Evolutionary conservation across 2,888 invertebrate species (phyloP).

Genomic region (Acanthacorydalis orientalis): DNA sequence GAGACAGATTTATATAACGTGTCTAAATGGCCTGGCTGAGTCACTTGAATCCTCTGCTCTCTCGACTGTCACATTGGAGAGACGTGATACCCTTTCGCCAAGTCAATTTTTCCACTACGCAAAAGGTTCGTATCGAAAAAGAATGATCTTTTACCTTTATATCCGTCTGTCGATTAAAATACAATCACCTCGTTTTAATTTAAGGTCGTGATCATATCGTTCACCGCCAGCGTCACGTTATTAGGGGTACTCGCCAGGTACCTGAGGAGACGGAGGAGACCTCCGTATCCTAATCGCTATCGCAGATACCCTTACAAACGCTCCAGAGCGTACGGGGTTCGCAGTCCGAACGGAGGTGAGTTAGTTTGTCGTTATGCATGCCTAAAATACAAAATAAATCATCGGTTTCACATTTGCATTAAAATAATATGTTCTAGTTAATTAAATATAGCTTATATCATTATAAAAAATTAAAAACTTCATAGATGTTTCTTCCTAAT

Average conservation of each 20-base stretch:
- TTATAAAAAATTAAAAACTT: no score
- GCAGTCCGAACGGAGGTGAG: constrained; percentile 47
- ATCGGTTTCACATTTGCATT: no score
- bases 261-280: constrained; percentile 51
- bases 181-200: constrained; percentile 13
- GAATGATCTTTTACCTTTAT: no score
- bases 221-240: constrained; percentile 64
- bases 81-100: constrained; percentile 26
- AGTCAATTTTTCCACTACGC: constrained; percentile 44
- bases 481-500: no score
- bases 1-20: not conserved
- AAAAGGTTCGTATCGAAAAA: constrained; percentile 36
- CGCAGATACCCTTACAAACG: constrained; percentile 39
- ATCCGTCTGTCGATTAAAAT: not conserved
- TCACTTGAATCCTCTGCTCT: constrained; percentile 36
- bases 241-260: constrained; percentile 69
- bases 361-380: not conserved
- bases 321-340: constrained; percentile 39
- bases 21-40: constrained; percentile 26
- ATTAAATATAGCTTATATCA: no score
- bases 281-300: constrained; percentile 39
- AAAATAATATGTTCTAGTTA: no score
- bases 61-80: constrained; percentile 35
- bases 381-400: no score
- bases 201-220: constrained; percentile 53